A percentile compares a stretch with the other conserved stretches of the same genome.
These are phyloP conservation scores for Numenius arquata DNA, from an alignment of 2,113 vertebrate genomes.

Conservation along the genomic window DNA sequence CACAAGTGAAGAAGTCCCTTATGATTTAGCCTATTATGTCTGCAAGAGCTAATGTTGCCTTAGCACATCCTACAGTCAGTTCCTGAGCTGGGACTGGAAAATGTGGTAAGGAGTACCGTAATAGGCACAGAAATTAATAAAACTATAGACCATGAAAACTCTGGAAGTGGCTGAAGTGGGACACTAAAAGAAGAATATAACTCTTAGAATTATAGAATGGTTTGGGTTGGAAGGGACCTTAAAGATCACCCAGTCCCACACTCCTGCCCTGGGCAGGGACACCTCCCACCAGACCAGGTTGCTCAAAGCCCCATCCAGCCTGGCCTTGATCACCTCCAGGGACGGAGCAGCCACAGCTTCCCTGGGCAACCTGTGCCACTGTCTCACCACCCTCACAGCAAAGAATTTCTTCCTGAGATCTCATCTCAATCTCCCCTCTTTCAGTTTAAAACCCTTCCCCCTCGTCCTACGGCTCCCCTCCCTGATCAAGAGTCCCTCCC, in stretches of 20 bases:
- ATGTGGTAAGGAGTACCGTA: neutral
- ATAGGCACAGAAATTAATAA: neutral
- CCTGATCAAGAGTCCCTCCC: neutral
- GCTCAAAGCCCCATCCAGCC: neutral
- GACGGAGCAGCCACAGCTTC: neutral
- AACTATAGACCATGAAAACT: neutral
- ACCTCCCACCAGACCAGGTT: neutral
- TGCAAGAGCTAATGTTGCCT: neutral
- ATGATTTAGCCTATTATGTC: neutral
- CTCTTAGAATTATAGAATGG: neutral
- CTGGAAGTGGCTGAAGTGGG: neutral
- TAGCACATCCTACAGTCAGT: neutral
- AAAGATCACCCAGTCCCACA: neutral
- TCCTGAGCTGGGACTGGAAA: neutral
- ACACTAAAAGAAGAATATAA: neutral
- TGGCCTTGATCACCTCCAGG: neutral
- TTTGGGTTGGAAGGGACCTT: neutral
- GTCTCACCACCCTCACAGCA: neutral
- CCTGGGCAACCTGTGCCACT: neutral
- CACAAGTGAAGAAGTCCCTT: neutral
- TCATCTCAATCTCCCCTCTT: neutral
- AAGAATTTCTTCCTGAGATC: neutral
- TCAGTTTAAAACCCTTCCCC: neutral
- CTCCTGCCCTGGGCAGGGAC: neutral
- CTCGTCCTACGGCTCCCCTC: neutral